A percentile compares a stretch with the other conserved stretches of the same genome.
These are phyloP conservation scores for Heteromurus nitidus DNA, from an alignment of 2,888 invertebrate species.

Conservation along the genomic window DNA sequence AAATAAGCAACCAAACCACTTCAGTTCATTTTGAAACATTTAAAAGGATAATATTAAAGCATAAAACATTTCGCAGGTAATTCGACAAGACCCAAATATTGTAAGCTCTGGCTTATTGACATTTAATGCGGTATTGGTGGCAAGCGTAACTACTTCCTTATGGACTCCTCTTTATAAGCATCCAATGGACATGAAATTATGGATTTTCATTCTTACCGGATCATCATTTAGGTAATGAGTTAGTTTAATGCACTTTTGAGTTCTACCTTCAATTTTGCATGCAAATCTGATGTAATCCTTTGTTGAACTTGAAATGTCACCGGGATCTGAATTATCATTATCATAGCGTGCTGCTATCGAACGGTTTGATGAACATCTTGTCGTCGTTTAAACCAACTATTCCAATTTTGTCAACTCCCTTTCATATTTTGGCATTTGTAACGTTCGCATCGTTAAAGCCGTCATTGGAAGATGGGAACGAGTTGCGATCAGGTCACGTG, in stretches of 20 bases:
- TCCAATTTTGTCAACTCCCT: slow-evolving; percentile 76
- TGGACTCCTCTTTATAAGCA: slow-evolving; percentile 73
- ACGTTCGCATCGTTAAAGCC: slow-evolving; percentile 75
- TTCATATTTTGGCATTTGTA: slow-evolving; percentile 75
- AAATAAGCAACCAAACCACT: too few species aligned
- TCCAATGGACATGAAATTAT: slow-evolving; percentile 60
- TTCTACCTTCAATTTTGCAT: too few species aligned
- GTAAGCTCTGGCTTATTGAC: slow-evolving; percentile 71
- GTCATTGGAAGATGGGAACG: slow-evolving; percentile 45
- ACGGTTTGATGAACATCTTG: slow-evolving; percentile 75
- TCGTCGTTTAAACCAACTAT: slow-evolving; percentile 74
- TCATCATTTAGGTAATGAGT: slow-evolving; percentile 70
- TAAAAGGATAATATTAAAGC: too few species aligned
- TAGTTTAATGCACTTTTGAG: too few species aligned
- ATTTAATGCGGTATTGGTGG: slow-evolving; percentile 74
- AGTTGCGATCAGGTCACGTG: background rate
- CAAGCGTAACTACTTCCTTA: slow-evolving; percentile 73
- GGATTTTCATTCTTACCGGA: slow-evolving; percentile 70
- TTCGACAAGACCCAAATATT: slow-evolving; percentile 46
- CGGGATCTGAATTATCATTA: too few species aligned
- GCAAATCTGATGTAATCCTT: too few species aligned
- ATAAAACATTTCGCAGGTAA: slow-evolving; percentile 46
- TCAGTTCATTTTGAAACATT: too few species aligned
- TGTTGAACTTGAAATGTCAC: too few species aligned
- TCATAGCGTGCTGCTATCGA: slow-evolving; percentile 75